These are phyloP conservation scores for Ardeotis arabs DNA, from an alignment of 2,113 vertebrate species.

Conservation along the genomic window DNA sequence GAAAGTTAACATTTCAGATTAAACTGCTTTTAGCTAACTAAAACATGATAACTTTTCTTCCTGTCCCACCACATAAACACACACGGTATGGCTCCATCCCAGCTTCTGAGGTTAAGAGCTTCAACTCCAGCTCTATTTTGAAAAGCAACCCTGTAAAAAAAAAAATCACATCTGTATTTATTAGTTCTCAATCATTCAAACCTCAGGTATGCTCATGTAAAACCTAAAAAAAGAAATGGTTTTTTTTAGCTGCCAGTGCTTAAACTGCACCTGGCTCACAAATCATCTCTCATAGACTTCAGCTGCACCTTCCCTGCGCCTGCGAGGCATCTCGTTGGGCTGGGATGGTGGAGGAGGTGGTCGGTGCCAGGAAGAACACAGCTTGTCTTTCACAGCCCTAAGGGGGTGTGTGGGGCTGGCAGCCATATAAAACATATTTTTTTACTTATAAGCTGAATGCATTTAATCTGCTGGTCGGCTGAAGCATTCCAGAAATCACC, in stretches of 20 bases:
- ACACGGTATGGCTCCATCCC: not conserved
- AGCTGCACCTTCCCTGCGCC: not conserved
- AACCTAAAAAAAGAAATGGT: not conserved
- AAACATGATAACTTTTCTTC: constrained; percentile 31
- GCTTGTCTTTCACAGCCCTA: constrained; percentile 47
- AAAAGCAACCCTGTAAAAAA: constrained; percentile 9
- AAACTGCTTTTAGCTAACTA: not conserved
- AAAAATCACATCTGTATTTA: not conserved
- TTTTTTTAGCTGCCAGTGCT: constrained; percentile 26
- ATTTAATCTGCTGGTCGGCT: not conserved
- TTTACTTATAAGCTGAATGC: not conserved
- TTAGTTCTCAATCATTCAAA: not conserved
- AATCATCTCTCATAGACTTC: constrained; percentile 26
- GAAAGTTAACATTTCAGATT: constrained; percentile 12
- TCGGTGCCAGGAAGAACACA: constrained; percentile 18
- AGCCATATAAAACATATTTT: constrained; percentile 22
- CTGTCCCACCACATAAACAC: not conserved
- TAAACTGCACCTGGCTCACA: constrained; percentile 52
- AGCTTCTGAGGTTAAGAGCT: constrained; percentile 23
- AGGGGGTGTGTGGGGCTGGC: not conserved
- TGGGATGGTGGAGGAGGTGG: not conserved
- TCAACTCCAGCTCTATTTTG: not conserved
- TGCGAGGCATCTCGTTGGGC: not conserved
- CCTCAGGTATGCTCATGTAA: constrained; percentile 5
- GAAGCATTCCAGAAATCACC: not conserved